phyloP scores from a whole-genome alignment of 2,113 vertebrate genomes.

The Procapra przewalskii region DNA sequence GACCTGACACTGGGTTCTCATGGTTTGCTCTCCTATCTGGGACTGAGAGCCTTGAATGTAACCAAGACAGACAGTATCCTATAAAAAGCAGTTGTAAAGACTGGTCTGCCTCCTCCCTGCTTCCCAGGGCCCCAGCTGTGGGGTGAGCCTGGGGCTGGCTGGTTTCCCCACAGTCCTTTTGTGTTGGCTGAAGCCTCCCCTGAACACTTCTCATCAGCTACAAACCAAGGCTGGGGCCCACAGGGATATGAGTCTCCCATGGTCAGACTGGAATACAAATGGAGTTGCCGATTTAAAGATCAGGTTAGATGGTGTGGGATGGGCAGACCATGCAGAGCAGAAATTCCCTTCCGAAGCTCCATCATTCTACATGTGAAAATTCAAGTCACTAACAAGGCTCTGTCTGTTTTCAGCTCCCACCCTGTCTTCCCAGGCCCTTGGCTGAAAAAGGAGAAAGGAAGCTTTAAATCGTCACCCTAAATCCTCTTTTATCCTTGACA shows the following conservation, averaged over 20 bases:
- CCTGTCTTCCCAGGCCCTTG: not conserved
- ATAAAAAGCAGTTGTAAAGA: not conserved
- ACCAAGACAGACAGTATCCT: not conserved
- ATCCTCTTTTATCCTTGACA: not conserved
- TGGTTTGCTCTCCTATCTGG: not conserved
- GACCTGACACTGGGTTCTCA: not conserved
- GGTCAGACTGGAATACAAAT: slow-evolving; percentile 15
- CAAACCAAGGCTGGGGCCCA: not conserved
- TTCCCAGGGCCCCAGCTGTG: not conserved
- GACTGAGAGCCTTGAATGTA: not conserved
- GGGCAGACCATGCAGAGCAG: not conserved
- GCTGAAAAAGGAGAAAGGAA: not conserved
- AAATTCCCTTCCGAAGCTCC: not conserved
- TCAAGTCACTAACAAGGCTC: not conserved
- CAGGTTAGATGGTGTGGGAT: not conserved
- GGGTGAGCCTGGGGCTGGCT: not conserved
- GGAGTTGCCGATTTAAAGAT: not conserved
- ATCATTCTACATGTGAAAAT: not conserved
- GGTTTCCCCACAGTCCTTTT: not conserved
- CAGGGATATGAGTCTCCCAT: not conserved
- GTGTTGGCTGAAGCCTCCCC: not conserved
- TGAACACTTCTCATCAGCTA: not conserved
- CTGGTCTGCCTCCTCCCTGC: not conserved
- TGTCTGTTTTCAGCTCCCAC: not conserved
- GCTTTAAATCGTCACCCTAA: not conserved